These are phyloP conservation scores for Enteromius unitaeniatus DNA, from an alignment of 2,797 vertebrate species.

Conservation along the genomic window DNA sequence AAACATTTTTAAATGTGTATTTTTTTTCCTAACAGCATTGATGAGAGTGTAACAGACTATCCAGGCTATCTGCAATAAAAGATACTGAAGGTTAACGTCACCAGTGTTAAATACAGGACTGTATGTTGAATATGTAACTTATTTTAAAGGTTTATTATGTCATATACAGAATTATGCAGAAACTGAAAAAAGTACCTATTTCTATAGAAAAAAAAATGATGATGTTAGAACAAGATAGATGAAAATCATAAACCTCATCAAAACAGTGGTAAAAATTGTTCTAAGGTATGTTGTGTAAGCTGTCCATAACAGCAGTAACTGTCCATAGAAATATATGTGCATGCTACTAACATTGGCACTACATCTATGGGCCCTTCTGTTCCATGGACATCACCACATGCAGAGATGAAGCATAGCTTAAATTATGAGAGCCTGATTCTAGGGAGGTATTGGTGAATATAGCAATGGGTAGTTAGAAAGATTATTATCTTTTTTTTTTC, in stretches of 20 bases:
- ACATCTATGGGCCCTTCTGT: not conserved
- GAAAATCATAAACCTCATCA: not conserved
- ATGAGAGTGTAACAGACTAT: not conserved
- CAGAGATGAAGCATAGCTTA: constrained; percentile 34
- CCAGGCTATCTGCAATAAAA: not conserved
- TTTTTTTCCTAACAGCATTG: not conserved
- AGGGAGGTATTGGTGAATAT: constrained; percentile 49
- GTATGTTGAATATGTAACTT: not conserved
- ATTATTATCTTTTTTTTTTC: constrained; percentile 64
- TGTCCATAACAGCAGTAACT: constrained; percentile 8
- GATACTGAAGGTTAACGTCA: not conserved
- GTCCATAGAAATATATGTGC: constrained; percentile 6
- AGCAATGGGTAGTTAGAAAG: constrained; percentile 55
- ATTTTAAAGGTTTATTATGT: not conserved
- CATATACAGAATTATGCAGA: not conserved
- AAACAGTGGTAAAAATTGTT: not conserved
- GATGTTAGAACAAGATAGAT: not conserved
- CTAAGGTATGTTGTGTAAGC: not conserved
- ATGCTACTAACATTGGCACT: not conserved
- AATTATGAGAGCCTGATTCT: constrained; percentile 57
- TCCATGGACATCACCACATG: constrained; percentile 18
- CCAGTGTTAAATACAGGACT: not conserved
- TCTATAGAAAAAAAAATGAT: not conserved
- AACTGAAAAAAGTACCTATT: not conserved
- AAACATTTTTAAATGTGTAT: not conserved